Evolutionary conservation across 2,797 vertebrate species (phyloP), one percentile per base, ranked within the genome.

Genomic region (Pygocentrus nattereri): DNA sequence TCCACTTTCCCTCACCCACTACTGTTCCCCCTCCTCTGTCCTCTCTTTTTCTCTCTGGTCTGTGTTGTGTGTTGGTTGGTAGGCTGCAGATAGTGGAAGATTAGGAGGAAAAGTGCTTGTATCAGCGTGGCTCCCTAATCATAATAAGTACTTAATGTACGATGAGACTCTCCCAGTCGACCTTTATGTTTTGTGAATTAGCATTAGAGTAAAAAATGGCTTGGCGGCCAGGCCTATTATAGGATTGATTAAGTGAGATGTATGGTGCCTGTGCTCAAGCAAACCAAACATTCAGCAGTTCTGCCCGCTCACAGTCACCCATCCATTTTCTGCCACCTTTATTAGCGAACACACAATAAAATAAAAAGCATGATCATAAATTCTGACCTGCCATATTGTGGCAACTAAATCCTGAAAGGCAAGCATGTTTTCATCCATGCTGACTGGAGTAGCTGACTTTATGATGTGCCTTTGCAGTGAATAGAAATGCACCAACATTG

Each of bases 91-190:
- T 38, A 56, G 68, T 80, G 74, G 76, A 72, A 78, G 83, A 87
- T 75, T 72, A 74, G 6, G 58, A 30, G 72, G 75, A 58, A 84
- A 88, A 79, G 78, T 82, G 84, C 82, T 84, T 75, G 78, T 75
- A 81, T 87, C 87, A 84, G 84, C 78, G 12, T 30, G 30, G 38
- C 78, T 56, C 54, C 52, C 58, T 85, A 88, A 85, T 87, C 80
- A 74, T 87, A 84, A 88, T 79, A 85, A 87, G 81, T 74, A 68
- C 82, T 85, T 82, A 81, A 86, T 74, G 74, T 79, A 80, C 52
- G 49, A 50, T 27, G 56, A 80, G 75, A 70, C 81, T 76, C 79
- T 83, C 82, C 67, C 84, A 50, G 72, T 67, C 65, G 75, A 78
- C 75, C 81, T 85, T 85, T 83, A 72, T 58, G 78, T 77, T 84